phyloP scores from a whole-genome alignment of 2,888 invertebrate genomes.

The Standfussiana lucernea region DNA sequence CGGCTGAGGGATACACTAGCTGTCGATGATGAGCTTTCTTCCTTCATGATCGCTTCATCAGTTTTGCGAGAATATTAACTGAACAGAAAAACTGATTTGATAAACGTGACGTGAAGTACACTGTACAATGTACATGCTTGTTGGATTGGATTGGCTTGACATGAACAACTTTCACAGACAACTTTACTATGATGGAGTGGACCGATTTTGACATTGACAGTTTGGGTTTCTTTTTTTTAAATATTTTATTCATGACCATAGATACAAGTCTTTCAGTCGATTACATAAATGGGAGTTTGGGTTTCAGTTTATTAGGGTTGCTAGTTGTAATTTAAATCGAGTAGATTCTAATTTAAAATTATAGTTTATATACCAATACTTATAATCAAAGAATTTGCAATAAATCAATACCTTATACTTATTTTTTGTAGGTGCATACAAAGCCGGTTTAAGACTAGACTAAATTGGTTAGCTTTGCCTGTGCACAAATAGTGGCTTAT shows the following conservation, averaged over 20 bases:
- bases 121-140: slow-evolving; percentile 2
- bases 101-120: slow-evolving; percentile 16
- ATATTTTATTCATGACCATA: too few species aligned
- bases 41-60: slow-evolving; percentile 50
- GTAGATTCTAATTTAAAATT: background rate
- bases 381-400: too few species aligned
- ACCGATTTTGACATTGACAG: slow-evolving; percentile 19
- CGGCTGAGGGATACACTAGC: slow-evolving; percentile 17
- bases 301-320: slow-evolving; percentile 11
- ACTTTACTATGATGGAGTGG: too few species aligned
- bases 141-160: slow-evolving; percentile 30
- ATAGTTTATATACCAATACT: too few species aligned
- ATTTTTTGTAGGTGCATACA: too few species aligned
- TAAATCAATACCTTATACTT: too few species aligned
- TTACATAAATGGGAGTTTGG: too few species aligned
- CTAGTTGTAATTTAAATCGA: slow-evolving; percentile 10
- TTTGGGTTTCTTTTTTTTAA: too few species aligned
- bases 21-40: slow-evolving; percentile 14
- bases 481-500: too few species aligned
- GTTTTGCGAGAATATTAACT: slow-evolving; percentile 45
- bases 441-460: too few species aligned
- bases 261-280: too few species aligned
- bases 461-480: background rate
- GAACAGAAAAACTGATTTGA: slow-evolving; percentile 47
- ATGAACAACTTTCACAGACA: background rate